These are phyloP conservation scores for Cotesia glomerata DNA, from an alignment of 1,140 invertebrate genomes.

Conservation along the genomic window DNA sequence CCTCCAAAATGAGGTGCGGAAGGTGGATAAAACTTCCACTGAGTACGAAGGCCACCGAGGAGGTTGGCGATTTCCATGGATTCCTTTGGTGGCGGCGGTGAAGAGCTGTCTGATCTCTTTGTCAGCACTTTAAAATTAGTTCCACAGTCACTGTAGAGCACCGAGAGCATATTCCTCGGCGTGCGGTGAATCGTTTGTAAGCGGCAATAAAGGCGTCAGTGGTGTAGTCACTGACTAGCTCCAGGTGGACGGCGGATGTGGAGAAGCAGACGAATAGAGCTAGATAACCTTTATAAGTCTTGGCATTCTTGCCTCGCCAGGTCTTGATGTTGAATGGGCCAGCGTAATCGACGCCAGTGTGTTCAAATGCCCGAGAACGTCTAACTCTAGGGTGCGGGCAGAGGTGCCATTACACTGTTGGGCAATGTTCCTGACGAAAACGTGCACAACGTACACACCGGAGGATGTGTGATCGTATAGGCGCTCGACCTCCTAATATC, in stretches of 20 bases:
- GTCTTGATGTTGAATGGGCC: conserved; percentile 43
- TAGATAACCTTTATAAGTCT: conserved; percentile 39
- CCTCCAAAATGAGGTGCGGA: background rate
- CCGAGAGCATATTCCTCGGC: conserved; percentile 21
- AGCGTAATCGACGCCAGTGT: conserved; percentile 43
- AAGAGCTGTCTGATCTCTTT: background rate
- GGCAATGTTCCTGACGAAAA: no score
- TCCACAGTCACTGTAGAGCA: conserved; percentile 30
- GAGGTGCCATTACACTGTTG: conserved; percentile 39
- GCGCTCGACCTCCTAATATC: conserved; percentile 34
- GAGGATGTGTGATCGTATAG: conserved; percentile 34
- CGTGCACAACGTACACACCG: no score
- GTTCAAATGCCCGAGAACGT: conserved; percentile 34
- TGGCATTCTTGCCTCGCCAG: conserved; percentile 25
- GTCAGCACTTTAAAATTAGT: conserved; percentile 27
- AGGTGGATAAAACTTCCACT: background rate
- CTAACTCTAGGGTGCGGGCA: conserved; percentile 39
- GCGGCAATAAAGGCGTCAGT: conserved; percentile 38
- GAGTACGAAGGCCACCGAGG: background rate
- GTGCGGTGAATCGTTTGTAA: conserved; percentile 37
- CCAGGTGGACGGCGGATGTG: conserved; percentile 33
- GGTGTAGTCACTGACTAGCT: conserved; percentile 35
- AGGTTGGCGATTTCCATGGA: background rate
- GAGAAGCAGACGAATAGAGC: conserved; percentile 38
- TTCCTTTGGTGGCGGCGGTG: background rate